These are phyloP conservation scores for Caenorhabditis tropicalis DNA, from an alignment of 1,140 invertebrate genomes.

Conservation along the genomic window DNA sequence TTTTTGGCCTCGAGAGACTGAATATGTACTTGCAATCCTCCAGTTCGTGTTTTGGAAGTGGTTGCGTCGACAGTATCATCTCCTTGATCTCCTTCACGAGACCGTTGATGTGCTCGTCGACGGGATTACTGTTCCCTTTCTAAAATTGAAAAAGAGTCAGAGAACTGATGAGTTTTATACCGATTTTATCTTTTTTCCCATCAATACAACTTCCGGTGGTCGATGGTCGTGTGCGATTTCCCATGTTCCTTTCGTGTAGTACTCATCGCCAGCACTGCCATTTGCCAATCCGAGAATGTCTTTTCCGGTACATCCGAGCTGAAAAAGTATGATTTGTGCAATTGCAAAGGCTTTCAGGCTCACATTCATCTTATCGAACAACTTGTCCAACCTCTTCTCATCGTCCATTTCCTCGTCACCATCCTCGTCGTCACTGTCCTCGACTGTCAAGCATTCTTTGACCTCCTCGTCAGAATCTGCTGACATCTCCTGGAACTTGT, in stretches of 20 bases:
- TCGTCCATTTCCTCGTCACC: not conserved
- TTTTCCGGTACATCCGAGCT: not conserved
- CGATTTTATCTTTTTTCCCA: not conserved
- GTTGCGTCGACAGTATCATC: conserved; percentile 16
- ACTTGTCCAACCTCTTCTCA: not conserved
- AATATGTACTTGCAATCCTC: conserved; percentile 62
- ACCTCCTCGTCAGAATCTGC: not conserved
- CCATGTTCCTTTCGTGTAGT: not conserved
- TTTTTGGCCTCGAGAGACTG: conserved; percentile 62
- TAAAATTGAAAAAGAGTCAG: too few species aligned
- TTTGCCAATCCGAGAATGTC: not conserved
- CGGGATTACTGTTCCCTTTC: not conserved
- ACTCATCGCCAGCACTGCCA: not conserved
- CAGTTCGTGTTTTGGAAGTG: conserved; percentile 60
- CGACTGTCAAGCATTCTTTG: not conserved
- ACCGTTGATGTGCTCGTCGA: conserved; percentile 4
- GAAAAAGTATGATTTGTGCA: not conserved
- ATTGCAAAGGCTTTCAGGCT: too few species aligned
- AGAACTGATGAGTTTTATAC: too few species aligned
- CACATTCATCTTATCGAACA: conserved; percentile 19
- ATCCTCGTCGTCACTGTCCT: not conserved
- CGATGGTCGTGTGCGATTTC: not conserved
- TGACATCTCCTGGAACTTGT: not conserved
- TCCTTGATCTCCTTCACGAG: not conserved
- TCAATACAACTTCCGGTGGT: not conserved